phyloP scores from a whole-genome alignment of 2,113 vertebrate species.

The Cochlearius cochlearius region DNA sequence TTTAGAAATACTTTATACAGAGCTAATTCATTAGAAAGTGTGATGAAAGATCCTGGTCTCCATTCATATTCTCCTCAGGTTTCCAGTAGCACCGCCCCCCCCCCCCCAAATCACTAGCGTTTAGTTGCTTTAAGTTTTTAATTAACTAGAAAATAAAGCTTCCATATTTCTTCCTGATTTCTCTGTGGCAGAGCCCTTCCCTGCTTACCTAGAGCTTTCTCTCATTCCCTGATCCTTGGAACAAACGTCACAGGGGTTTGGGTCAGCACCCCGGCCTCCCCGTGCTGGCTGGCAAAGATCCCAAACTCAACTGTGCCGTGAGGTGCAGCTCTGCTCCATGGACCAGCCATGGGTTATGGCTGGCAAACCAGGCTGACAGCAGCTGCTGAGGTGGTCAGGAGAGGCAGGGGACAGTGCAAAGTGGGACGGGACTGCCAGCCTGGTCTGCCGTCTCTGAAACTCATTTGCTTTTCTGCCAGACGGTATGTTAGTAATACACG shows the following conservation, averaged over 20 bases:
- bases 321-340: neutral
- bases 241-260: neutral
- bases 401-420: neutral
- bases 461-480: neutral
- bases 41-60: neutral
- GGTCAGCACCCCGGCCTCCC: neutral
- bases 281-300: neutral
- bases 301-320: rapidly evolving
- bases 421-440: neutral
- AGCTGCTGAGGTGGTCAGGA: neutral
- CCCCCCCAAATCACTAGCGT: neutral
- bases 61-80: neutral
- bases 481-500: neutral
- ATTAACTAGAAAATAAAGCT: neutral
- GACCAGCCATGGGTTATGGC: rapidly evolving
- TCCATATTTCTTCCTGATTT: neutral
- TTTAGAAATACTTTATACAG: neutral
- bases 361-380: neutral
- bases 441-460: neutral
- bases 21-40: neutral
- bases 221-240: neutral
- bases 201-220: neutral
- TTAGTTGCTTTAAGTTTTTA: neutral
- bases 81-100: neutral
- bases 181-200: neutral